Percentiles rank a stretch among this genome's conserved stretches.
Conservation (phyloP, 2,797 vertebrate genomes). For the Crocidura indochinensis region DNA sequence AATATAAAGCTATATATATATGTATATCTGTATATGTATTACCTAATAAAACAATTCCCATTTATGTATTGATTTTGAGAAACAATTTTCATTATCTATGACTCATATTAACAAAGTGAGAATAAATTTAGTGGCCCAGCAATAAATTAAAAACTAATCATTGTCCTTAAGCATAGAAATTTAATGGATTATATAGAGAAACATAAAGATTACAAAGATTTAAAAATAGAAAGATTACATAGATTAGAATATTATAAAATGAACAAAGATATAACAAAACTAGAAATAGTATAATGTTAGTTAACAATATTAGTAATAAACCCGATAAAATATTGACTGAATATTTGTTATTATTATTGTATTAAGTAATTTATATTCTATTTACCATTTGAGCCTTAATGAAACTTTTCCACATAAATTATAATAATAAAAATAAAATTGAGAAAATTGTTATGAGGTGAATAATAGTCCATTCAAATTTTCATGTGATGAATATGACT, state of each 20-base stretch:
- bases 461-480: neutral
- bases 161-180: no score
- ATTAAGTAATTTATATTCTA: neutral
- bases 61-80: neutral
- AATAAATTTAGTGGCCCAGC: neutral
- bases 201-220: neutral
- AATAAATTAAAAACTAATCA: neutral
- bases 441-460: neutral
- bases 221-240: neutral
- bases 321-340: neutral
- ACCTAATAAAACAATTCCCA: neutral
- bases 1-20: neutral
- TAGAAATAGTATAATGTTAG: neutral
- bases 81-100: neutral
- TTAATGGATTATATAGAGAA: neutral
- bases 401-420: neutral
- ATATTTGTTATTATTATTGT: neutral
- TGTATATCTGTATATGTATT: no score
- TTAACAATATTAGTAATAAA: constrained; percentile 2
- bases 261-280: neutral
- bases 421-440: neutral
- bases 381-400: neutral
- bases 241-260: neutral
- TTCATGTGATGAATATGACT: neutral
- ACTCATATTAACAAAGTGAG: neutral